Evolutionary conservation across 2,888 invertebrate species (phyloP), one percentile per base, ranked within the genome.

Genomic region (Morinoia aosen): DNA sequence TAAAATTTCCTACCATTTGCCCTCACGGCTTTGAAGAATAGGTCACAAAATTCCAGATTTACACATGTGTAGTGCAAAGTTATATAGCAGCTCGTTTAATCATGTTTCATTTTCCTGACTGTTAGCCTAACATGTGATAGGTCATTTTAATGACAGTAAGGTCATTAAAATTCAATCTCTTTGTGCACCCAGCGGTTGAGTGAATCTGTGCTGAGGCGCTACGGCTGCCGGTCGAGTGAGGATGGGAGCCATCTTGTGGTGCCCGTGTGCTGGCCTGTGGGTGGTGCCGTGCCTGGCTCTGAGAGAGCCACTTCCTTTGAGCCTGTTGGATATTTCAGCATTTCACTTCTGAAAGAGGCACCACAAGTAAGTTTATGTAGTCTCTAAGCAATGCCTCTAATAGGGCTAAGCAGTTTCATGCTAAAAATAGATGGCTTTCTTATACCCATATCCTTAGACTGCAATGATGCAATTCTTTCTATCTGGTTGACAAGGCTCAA

Each of bases 271-370:
- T n/a, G 40, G 16, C 40, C 58, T 11, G 58, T 58, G 25, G 33
- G 25, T 57, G 93, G 2, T 33, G 2, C 76, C 25, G 16, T 33
- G 33, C 76, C 76, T 33, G 25, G 25, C 76, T 76, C 57, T 95
- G 58, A n/a, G 39, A 95, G 40, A n/a, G 61, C 0, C 48, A 3
- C n/a, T 58, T 56, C 33, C 12, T 58, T n/a, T 25, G n/a, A 95
- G 39, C 61, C 95, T 33, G 95, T 95, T 64, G 95, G 95, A 48
- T 95, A 95, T 58, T 95, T 64, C 64, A 95, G 95, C 64, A 57
- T 95, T 11, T 64, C 61, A 11, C 64, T 61, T 11, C 58, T 61
- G 16, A 39, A 95, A 7, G 48, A 40, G 19, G 11, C 58, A 19
- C 40, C 95, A 57, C 58, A 40, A n/a, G 95, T 95, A 48, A 94